A percentile compares a stretch with the other conserved stretches of the same genome.
These are phyloP conservation scores for Drosophila equinoxialis DNA, from an alignment of 1,140 invertebrate species.

Conservation along the genomic window DNA sequence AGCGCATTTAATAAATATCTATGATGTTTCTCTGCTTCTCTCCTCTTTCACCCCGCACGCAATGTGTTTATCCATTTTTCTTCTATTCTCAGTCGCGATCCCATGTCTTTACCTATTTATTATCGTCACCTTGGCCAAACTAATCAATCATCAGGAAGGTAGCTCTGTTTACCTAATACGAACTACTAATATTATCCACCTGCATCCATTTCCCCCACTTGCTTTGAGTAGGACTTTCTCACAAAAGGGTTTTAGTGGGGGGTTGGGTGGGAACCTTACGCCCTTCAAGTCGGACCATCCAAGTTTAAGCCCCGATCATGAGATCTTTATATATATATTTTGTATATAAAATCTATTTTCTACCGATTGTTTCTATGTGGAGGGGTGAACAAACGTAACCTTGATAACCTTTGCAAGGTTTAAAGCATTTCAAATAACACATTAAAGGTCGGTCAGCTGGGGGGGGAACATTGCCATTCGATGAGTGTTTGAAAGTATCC, in stretches of 20 bases:
- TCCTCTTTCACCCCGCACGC: not conserved
- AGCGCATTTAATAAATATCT: not conserved
- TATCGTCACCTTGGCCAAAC: no score
- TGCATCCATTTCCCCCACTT: no score
- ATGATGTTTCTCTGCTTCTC: not conserved
- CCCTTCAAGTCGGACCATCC: not conserved
- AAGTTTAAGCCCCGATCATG: not conserved
- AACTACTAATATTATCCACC: no score
- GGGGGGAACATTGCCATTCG: no score
- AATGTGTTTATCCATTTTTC: not conserved
- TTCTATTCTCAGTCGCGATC: not conserved
- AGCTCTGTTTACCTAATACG: no score
- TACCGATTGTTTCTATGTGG: slow-evolving; percentile 3
- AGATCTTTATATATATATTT: not conserved
- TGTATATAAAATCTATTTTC: not conserved
- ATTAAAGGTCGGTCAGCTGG: not conserved
- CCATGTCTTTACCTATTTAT: not conserved
- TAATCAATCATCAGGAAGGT: no score
- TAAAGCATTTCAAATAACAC: not conserved
- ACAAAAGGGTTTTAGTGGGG: no score
- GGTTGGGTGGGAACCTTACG: no score
- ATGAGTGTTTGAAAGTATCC: no score
- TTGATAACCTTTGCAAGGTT: slow-evolving; percentile 8
- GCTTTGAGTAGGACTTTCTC: no score
- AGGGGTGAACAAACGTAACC: not conserved